phyloP scores from a whole-genome alignment of 2,113 vertebrate species.

The Mungos mungo region DNA sequence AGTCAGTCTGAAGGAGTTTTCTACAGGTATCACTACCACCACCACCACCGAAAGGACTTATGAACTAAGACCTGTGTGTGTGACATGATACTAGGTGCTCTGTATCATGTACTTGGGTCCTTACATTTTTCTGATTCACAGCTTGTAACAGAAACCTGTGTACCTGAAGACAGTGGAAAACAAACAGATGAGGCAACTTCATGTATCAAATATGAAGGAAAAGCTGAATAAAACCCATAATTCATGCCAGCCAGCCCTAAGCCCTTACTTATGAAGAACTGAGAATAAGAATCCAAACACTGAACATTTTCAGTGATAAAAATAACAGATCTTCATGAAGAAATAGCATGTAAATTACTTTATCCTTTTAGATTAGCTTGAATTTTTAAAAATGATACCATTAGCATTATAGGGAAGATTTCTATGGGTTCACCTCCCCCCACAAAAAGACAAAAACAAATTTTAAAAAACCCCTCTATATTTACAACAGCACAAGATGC shows the following conservation, averaged over 20 bases:
- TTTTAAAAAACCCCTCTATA: background rate
- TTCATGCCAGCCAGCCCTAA: conserved; percentile 73
- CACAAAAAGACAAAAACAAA: conserved; percentile 49
- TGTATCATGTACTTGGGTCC: conserved; percentile 77
- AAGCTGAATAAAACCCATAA: conserved; percentile 70
- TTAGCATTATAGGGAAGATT: conserved; percentile 23
- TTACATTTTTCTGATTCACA: conserved; percentile 82
- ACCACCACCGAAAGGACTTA: conserved; percentile 76
- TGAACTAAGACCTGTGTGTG: conserved; percentile 74
- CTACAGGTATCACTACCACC: conserved; percentile 69
- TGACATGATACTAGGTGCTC: conserved; percentile 78
- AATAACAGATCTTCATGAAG: conserved; percentile 39
- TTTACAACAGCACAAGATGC: conserved; percentile 60
- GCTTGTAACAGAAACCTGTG: conserved; percentile 83
- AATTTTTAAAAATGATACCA: conserved; percentile 2
- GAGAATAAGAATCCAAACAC: conserved; percentile 47
- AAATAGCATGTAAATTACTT: conserved; percentile 49
- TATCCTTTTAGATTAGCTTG: conserved; percentile 41
- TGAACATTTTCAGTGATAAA: conserved; percentile 51
- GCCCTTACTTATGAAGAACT: conserved; percentile 58
- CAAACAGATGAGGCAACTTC: conserved; percentile 80
- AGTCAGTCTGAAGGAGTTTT: conserved; percentile 44
- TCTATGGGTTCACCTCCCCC: background rate
- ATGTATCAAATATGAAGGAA: conserved; percentile 79
- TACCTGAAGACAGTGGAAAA: conserved; percentile 82